A percentile compares a stretch with the other conserved stretches of the same genome.
phyloP scores from a whole-genome alignment of 2,113 vertebrate species.

The Cephalophus harveyi region DNA sequence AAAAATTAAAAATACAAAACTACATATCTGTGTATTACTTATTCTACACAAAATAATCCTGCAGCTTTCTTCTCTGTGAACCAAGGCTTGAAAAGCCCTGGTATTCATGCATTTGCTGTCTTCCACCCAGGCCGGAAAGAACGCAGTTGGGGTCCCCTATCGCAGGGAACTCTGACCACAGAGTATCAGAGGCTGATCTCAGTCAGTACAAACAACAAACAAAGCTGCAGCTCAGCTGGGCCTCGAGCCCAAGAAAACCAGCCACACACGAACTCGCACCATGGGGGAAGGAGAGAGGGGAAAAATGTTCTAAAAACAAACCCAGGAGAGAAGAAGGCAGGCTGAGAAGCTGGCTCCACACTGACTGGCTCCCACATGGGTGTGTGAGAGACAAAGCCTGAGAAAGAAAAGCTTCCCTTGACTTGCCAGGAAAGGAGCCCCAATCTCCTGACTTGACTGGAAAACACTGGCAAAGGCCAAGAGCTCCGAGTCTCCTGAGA shows the following conservation, averaged over 20 bases:
- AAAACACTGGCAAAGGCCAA: not conserved
- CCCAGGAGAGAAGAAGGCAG: conserved; percentile 16
- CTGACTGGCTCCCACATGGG: not conserved
- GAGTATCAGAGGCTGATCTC: conserved; percentile 49
- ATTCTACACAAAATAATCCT: not conserved
- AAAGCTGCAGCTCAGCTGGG: conserved; percentile 61
- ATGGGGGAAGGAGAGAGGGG: conserved; percentile 32
- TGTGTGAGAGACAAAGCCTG: conserved; percentile 3
- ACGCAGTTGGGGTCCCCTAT: not conserved
- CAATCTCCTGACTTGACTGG: not conserved
- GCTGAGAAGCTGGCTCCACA: conserved; percentile 49
- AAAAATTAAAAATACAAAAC: not conserved
- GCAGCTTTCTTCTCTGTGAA: not conserved
- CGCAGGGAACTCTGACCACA: conserved; percentile 15
- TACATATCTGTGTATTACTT: not conserved
- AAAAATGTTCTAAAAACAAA: conserved; percentile 60
- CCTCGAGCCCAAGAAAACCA: conserved; percentile 70
- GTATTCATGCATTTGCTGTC: not conserved
- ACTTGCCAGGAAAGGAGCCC: not conserved
- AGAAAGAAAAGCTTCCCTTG: not conserved
- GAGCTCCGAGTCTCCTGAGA: not conserved
- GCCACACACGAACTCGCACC: conserved; percentile 70
- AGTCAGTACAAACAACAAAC: conserved; percentile 71
- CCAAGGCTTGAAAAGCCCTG: not conserved
- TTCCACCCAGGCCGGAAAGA: not conserved